Base-by-base conservation (phyloP, 1,140 invertebrate genomes). In the Megalonaias nervosa region DNA sequence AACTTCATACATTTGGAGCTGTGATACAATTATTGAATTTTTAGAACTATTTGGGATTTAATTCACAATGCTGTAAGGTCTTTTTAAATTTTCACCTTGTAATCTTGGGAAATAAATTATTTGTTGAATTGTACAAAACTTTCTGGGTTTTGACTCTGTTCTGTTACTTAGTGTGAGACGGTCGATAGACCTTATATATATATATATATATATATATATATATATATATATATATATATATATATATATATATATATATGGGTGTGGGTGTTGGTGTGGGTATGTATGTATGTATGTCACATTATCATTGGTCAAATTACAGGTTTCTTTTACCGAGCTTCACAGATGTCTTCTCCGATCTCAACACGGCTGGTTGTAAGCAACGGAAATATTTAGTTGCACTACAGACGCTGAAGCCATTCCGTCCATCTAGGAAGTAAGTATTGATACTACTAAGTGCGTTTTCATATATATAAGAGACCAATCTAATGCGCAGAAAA, bases 361-460 rank as follows among this genome's bases (percentile, higher is more conserved):
- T 48, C 38, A 65, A 65, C 2, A 55, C 57, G 15, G 56, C 59
- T 15, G 61, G 61, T 16, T 57, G 62, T 12, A 55, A 59, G 26
- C 71, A 72, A 55, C 65, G 75, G n/a, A 77, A 77, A 71, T 77
- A 77, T 61, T 77, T 70, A 2, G 69, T 67, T 15, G 64, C 75
- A 1, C 55, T 77, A 31, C 75, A 77, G 38, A 67, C 69, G 15
- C 58, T 77, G 14, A 72, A 77, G 38, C 75, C 75, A 14, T 77
- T 77, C 17, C 38, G 75, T 56, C 75, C 69, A 9, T 67, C 75
- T 6, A 71, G 69, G 16, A 77, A 77, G 75, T 77, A 26, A 6
- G 61, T 14, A 67, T 19, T 23, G 13, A 57, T n/a, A 17, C 21
- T 58, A n/a, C 17, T 57, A 14, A 21, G 9, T 14, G 12, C n/a